A percentile compares a stretch with the other conserved stretches of the same genome.
Conservation (phyloP, 2,888 invertebrate genomes). For the Dasysyrphus tricinctus region DNA sequence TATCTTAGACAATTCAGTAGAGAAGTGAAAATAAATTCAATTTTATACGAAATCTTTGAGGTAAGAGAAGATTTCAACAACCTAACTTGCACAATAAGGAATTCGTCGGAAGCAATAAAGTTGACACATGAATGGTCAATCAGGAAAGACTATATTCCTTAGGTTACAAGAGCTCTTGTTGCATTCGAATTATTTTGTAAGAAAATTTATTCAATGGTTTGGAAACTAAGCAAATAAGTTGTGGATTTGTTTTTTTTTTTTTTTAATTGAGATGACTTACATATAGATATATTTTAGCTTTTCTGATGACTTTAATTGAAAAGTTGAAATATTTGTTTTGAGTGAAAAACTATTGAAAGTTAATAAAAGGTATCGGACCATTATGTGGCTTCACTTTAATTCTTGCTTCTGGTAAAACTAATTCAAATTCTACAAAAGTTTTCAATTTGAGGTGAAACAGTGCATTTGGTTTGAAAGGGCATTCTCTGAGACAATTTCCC, state of each 20-base stretch:
- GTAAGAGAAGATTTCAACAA: neutral
- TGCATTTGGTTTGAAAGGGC: too few relatives aligned
- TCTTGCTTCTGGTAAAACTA: neutral
- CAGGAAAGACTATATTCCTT: neutral
- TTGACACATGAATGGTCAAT: constrained; percentile 42
- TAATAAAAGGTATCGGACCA: neutral
- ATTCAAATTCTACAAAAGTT: too few relatives aligned
- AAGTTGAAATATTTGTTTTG: neutral
- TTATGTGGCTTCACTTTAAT: neutral
- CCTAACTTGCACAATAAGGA: constrained; percentile 1
- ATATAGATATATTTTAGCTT: neutral
- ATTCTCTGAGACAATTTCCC: too few relatives aligned
- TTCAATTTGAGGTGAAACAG: too few relatives aligned
- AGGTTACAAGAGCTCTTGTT: constrained; percentile 8
- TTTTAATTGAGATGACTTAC: neutral
- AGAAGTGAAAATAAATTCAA: constrained; percentile 25
- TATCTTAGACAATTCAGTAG: constrained; percentile 7
- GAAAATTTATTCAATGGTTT: constrained; percentile 30
- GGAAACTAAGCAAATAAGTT: constrained; percentile 13
- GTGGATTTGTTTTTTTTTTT: neutral
- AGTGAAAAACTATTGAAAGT: neutral
- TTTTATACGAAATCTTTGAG: constrained; percentile 11
- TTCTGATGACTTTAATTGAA: neutral
- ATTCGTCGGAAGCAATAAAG: constrained; percentile 14
- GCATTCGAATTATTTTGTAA: constrained; percentile 1